These are phyloP conservation scores for Centropristis striata DNA, from an alignment of 2,113 vertebrate species.

Conservation along the genomic window DNA sequence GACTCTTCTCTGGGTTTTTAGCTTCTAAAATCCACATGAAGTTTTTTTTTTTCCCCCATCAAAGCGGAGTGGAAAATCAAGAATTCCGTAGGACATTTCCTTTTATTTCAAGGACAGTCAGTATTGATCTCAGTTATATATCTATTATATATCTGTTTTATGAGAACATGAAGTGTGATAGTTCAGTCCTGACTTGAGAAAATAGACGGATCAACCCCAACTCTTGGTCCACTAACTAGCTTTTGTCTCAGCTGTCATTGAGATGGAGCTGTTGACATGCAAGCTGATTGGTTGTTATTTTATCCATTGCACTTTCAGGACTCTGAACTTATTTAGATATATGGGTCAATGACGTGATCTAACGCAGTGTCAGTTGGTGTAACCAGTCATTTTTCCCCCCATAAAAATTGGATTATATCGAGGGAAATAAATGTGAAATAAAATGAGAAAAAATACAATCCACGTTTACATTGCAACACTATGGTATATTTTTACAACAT, in stretches of 20 bases:
- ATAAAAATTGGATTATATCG: too few relatives aligned
- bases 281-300: too few relatives aligned
- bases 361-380: too few relatives aligned
- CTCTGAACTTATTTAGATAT: too few relatives aligned
- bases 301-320: too few relatives aligned
- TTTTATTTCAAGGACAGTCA: background rate
- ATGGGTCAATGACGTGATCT: too few relatives aligned
- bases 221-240: background rate
- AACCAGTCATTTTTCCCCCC: too few relatives aligned
- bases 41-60: background rate
- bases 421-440: too few relatives aligned
- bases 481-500: too few relatives aligned
- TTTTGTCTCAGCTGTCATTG: background rate
- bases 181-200: background rate
- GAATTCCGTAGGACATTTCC: background rate
- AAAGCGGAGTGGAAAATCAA: background rate
- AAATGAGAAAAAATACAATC: too few relatives aligned
- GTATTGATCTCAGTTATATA: background rate
- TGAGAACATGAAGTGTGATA: background rate
- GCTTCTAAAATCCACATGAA: background rate
- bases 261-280: too few relatives aligned
- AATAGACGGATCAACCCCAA: background rate
- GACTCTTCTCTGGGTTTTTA: background rate
- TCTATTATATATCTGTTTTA: background rate
- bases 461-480: too few relatives aligned